Conservation (phyloP, 2,888 invertebrate genomes). For the Cataglyphis rosenhaueri region DNA sequence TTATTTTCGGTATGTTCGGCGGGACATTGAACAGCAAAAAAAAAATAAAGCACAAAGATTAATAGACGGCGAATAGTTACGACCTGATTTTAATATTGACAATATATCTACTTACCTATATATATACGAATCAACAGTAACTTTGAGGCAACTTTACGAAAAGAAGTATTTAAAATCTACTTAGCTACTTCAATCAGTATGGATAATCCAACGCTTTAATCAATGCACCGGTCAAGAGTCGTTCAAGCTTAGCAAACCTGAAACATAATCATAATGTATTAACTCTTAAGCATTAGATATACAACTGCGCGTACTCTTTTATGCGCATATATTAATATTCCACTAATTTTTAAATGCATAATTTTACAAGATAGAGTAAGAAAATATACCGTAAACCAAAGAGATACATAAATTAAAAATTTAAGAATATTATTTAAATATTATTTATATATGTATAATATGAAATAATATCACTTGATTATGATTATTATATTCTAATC, state of each 20-base stretch:
- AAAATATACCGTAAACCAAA: not conserved
- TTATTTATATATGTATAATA: not conserved
- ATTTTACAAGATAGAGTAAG: not conserved
- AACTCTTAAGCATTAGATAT: slow-evolving; percentile 10
- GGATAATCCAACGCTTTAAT: slow-evolving; percentile 58
- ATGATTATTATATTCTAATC: not conserved
- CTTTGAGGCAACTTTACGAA: slow-evolving; percentile 8
- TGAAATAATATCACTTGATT: not conserved
- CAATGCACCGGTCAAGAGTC: slow-evolving; percentile 41
- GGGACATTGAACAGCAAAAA: slow-evolving; percentile 39
- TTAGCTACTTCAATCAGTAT: slow-evolving; percentile 40
- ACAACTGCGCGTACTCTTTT: not conserved
- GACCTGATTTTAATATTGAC: slow-evolving; percentile 52
- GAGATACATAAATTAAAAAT: not conserved
- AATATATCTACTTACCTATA: not conserved
- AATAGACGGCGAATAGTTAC: slow-evolving; percentile 64
- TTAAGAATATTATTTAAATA: not conserved
- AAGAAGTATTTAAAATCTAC: slow-evolving; percentile 46
- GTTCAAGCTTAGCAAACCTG: not conserved
- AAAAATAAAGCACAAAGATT: slow-evolving; percentile 45
- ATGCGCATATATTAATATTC: not conserved
- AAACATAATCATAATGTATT: slow-evolving; percentile 25
- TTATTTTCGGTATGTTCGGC: slow-evolving; percentile 70
- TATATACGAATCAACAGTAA: slow-evolving; percentile 12
- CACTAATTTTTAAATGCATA: not conserved